Evolutionary conservation across 2,113 vertebrate species (phyloP).

Genomic region (Phalacrocorax aristotelis): DNA sequence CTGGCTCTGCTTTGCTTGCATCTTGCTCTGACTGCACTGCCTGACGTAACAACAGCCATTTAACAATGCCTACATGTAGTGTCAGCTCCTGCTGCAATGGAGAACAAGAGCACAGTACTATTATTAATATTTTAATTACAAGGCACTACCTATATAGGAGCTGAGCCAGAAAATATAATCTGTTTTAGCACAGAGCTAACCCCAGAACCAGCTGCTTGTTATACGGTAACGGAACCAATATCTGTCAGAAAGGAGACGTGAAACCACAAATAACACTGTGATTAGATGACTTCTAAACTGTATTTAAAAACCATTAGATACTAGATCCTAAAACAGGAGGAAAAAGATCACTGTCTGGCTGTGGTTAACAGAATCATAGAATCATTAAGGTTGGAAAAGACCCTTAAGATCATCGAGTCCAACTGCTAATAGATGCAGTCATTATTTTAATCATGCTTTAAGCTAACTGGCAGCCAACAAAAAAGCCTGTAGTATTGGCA

Average conservation of each 20-base stretch:
- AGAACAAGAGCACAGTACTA: not conserved
- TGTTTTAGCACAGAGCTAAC: not conserved
- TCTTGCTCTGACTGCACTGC: not conserved
- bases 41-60: not conserved
- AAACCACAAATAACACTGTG: not conserved
- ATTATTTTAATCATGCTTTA: not conserved
- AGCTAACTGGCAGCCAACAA: not conserved
- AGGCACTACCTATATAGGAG: not conserved
- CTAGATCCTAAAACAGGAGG: not conserved
- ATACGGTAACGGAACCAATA: not conserved
- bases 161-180: not conserved
- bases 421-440: not conserved
- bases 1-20: not conserved
- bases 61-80: not conserved
- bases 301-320: not conserved
- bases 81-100: not conserved
- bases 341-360: not conserved
- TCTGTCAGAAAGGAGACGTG: not conserved
- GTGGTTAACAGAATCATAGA: not conserved
- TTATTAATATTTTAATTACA: not conserved
- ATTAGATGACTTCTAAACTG: not conserved
- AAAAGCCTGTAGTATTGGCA: not conserved
- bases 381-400: no score
- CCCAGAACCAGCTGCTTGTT: not conserved
- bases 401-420: no score